Evolutionary conservation across 2,888 invertebrate species (phyloP).

Genomic region (Aphodius granarius): DNA sequence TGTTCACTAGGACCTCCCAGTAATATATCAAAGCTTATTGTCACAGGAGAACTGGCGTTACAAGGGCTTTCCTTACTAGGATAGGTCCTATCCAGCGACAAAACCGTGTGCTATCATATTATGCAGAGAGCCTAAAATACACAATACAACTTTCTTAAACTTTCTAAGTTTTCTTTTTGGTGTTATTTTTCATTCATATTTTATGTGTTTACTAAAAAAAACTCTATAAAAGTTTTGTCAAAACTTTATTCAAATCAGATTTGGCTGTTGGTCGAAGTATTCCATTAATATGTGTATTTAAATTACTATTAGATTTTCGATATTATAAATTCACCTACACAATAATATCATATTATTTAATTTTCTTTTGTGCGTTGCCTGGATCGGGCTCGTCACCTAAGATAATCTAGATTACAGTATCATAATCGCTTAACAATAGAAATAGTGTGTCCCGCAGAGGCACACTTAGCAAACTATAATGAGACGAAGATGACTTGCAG

Average conservation of each 20-base stretch:
- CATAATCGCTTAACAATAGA: conserved; percentile 28
- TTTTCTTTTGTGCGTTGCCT: background rate
- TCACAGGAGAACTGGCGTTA: conserved; percentile 41
- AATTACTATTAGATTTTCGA: background rate
- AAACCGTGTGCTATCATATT: too few species aligned
- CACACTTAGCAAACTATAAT: conserved; percentile 28
- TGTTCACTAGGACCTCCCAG: conserved; percentile 54
- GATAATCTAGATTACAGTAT: conserved; percentile 27
- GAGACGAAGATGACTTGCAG: conserved; percentile 28
- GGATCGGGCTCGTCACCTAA: background rate
- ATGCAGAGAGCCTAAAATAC: too few species aligned
- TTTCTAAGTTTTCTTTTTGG: too few species aligned
- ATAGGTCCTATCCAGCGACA: too few species aligned
- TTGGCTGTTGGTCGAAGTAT: background rate
- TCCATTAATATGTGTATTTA: background rate
- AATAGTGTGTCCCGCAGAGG: conserved; percentile 25
- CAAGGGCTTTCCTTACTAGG: background rate
- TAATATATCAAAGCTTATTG: conserved; percentile 52
- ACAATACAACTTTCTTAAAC: too few species aligned
- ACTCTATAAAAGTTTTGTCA: too few species aligned
- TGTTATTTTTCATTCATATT: too few species aligned
- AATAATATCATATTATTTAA: background rate
- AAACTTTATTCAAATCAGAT: too few species aligned
- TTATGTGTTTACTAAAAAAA: too few species aligned
- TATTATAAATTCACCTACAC: background rate